Evolutionary conservation across 2,888 invertebrate genomes (phyloP).

Genomic region (Malthinus flaveolus): DNA sequence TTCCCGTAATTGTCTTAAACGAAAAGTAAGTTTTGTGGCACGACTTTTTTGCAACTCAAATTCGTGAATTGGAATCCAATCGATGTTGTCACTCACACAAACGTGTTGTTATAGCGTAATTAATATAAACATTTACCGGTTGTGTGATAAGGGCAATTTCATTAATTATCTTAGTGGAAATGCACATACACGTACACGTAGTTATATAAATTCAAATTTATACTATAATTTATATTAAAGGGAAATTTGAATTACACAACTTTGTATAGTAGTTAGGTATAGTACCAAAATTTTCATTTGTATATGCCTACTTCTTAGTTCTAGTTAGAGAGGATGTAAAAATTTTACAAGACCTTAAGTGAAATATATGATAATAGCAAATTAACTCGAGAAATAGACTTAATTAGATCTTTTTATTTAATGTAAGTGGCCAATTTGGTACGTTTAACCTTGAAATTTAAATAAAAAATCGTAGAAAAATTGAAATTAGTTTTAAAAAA

Average conservation of each 20-base stretch:
- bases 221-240: not conserved
- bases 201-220: not conserved
- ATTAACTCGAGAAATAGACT: slow-evolving; percentile 7
- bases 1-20: no score
- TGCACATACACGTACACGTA: not conserved
- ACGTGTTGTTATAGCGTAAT: slow-evolving; percentile 3
- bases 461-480: not conserved
- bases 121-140: not conserved
- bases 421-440: slow-evolving; percentile 13
- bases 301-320: no score
- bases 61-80: no score
- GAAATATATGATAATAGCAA: slow-evolving; percentile 13
- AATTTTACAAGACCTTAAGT: not conserved
- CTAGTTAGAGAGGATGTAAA: no score
- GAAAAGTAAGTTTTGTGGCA: no score
- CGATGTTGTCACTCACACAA: no score
- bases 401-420: slow-evolving; percentile 13
- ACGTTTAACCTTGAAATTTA: not conserved
- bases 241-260: no score
- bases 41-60: no score
- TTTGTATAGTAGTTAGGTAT: no score
- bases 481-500: not conserved
- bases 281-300: no score
- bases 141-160: slow-evolving; percentile 6
- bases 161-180: slow-evolving; percentile 1